phyloP scores from a whole-genome alignment of 2,888 invertebrate species.

The Dermolepida albohirtum region DNA sequence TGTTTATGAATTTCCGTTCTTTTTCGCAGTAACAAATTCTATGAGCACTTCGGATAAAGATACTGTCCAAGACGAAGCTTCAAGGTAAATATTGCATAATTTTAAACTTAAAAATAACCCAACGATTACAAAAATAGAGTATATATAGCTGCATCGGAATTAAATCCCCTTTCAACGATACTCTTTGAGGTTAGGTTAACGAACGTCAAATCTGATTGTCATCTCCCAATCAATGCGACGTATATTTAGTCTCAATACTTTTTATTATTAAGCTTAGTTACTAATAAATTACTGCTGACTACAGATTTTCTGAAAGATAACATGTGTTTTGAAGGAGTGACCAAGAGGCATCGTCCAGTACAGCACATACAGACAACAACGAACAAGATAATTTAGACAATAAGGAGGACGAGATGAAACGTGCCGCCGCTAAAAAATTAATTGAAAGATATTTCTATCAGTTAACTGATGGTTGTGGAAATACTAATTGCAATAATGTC shows the following conservation, averaged over 20 bases:
- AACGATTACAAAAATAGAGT: constrained; percentile 43
- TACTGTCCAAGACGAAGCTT: constrained; percentile 67
- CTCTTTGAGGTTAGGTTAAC: constrained; percentile 57
- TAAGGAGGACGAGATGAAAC: constrained; percentile 77
- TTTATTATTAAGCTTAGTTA: constrained; percentile 46
- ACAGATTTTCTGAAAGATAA: constrained; percentile 1
- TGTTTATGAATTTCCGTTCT: constrained; percentile 40
- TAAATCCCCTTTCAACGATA: constrained; percentile 11
- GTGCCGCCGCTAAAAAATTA: constrained; percentile 83
- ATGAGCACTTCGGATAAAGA: constrained; percentile 66
- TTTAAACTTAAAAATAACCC: constrained; percentile 36
- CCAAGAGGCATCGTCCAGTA: constrained; percentile 64
- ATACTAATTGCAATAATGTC: constrained; percentile 85
- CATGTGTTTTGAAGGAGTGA: constrained; percentile 56
- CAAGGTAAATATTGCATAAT: constrained; percentile 62
- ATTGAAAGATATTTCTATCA: constrained; percentile 95
- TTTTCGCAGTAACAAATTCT: constrained; percentile 55
- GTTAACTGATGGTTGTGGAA: constrained; percentile 92
- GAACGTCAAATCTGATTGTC: constrained; percentile 63
- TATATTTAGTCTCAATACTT: constrained; percentile 43
- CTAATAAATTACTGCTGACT: not conserved
- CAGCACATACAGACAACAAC: constrained; percentile 53
- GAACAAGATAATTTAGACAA: constrained; percentile 53
- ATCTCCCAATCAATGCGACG: constrained; percentile 48
- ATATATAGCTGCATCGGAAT: constrained; percentile 18